Conservation (phyloP, 1,140 invertebrate species). For the Drosophila tristis region DNA sequence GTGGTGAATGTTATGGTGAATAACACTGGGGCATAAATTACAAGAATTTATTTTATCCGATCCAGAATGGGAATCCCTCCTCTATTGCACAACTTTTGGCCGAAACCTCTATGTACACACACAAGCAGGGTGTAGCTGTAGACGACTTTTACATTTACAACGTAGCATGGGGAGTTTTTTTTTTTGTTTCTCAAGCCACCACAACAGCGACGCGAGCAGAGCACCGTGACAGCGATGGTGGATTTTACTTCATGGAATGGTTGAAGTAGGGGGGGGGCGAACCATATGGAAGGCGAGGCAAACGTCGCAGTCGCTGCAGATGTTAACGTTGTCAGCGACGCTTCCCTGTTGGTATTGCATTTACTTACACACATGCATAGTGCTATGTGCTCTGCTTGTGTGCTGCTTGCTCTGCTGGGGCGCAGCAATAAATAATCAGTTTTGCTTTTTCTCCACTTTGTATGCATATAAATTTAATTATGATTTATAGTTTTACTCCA, state of each 20-base stretch:
- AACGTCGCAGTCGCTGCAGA: conserved; percentile 8
- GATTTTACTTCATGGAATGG: conserved; percentile 9
- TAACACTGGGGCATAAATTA: conserved; percentile 24
- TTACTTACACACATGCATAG: conserved; percentile 20
- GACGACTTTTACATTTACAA: conserved; percentile 61
- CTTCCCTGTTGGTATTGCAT: conserved; percentile 19
- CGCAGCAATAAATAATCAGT: conserved; percentile 41
- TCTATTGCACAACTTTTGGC: conserved; percentile 31
- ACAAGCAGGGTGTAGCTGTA: conserved; percentile 11
- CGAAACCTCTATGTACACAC: conserved; percentile 16
- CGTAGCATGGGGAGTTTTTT: conserved; percentile 55
- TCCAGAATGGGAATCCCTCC: conserved; percentile 6
- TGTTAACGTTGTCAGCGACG: conserved; percentile 30
- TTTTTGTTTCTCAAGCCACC: conserved; percentile 12
- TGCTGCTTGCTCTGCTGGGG: conserved; percentile 4
- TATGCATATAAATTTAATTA: conserved; percentile 36
- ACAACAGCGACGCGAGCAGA: conserved; percentile 6
- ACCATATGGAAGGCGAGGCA: conserved; percentile 19
- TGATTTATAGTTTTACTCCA: conserved; percentile 40
- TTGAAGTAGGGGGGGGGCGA: background rate
- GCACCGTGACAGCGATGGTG: conserved; percentile 35
- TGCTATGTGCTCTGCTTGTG: conserved; percentile 11
- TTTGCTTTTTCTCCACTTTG: conserved; percentile 31
- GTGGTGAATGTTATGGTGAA: conserved; percentile 33
- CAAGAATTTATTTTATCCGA: conserved; percentile 33